Evolutionary conservation across 2,797 vertebrate genomes (phyloP).

Genomic region (Eutrigla gurnardus): DNA sequence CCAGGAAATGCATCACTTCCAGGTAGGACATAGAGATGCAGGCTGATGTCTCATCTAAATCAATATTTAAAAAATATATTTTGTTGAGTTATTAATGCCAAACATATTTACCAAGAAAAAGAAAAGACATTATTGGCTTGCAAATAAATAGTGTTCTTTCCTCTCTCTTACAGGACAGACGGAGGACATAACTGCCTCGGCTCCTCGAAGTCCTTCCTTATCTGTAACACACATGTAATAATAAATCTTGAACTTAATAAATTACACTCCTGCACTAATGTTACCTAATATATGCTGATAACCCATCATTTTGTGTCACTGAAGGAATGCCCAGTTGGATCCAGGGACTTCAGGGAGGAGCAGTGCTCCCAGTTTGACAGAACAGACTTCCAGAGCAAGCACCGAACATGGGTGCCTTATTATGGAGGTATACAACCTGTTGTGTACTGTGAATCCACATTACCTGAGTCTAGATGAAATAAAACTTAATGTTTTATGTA

Average conservation of each 20-base stretch:
- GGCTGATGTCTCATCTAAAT: neutral
- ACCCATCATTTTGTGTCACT: conserved; percentile 9
- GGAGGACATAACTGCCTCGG: conserved; percentile 89
- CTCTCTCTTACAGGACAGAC: conserved; percentile 85
- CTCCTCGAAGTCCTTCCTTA: conserved; percentile 85
- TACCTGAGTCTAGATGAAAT: neutral
- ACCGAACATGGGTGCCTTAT: conserved; percentile 91
- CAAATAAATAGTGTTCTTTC: neutral
- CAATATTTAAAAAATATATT: neutral
- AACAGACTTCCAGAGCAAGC: conserved; percentile 88
- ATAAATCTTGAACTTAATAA: neutral
- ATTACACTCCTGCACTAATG: neutral
- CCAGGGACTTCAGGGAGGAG: conserved; percentile 90
- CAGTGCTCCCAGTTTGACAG: conserved; percentile 90
- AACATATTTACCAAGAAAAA: neutral
- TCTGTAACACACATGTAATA: conserved; percentile 90
- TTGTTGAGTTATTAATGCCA: neutral
- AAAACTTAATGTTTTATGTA: neutral
- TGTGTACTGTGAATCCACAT: neutral
- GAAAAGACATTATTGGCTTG: too few relatives aligned
- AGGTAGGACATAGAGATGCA: conserved; percentile 79
- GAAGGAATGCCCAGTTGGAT: conserved; percentile 82
- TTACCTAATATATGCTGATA: neutral
- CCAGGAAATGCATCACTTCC: conserved; percentile 87
- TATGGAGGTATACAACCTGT: conserved; percentile 86